phyloP scores from a whole-genome alignment of 2,888 invertebrate genomes.

The Ceramica pisi region DNA sequence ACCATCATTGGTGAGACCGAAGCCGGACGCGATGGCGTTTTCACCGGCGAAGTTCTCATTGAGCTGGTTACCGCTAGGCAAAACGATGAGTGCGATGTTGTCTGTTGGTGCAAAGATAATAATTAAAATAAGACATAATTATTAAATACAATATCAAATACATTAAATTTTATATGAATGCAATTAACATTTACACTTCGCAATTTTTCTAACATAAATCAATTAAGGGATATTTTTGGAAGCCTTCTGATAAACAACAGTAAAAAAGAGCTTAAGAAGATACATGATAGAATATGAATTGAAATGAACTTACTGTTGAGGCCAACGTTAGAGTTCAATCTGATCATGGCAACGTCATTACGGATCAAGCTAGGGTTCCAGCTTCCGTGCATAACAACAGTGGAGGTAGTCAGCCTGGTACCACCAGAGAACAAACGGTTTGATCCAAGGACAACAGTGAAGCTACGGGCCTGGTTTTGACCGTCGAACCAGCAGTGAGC shows the following conservation, averaged over 20 bases:
- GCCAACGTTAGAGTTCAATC: neutral
- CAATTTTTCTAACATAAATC: too few species aligned
- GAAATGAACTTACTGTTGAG: constrained; percentile 11
- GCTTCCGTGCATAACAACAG: constrained; percentile 70
- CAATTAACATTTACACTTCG: too few species aligned
- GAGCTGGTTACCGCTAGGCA: constrained; percentile 70
- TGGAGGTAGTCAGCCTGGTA: constrained; percentile 68
- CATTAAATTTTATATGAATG: too few species aligned
- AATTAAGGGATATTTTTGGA: too few species aligned
- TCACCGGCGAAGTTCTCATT: constrained; percentile 68
- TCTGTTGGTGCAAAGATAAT: constrained; percentile 50
- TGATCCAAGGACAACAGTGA: constrained; percentile 77
- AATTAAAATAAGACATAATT: too few species aligned
- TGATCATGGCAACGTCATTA: constrained; percentile 74
- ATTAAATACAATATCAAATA: too few species aligned
- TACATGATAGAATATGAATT: too few species aligned
- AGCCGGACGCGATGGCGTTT: constrained; percentile 78
- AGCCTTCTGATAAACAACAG: too few species aligned
- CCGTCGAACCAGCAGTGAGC: constrained; percentile 10
- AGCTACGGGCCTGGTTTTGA: neutral
- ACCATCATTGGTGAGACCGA: constrained; percentile 68
- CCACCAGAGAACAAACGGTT: constrained; percentile 76
- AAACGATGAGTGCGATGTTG: constrained; percentile 64
- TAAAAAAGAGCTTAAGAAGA: too few species aligned
- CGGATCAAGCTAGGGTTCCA: constrained; percentile 71